Percentiles rank a stretch among this genome's conserved stretches.
Conservation (phyloP, 1,140 invertebrate species). For the Drosophila albomicans region DNA sequence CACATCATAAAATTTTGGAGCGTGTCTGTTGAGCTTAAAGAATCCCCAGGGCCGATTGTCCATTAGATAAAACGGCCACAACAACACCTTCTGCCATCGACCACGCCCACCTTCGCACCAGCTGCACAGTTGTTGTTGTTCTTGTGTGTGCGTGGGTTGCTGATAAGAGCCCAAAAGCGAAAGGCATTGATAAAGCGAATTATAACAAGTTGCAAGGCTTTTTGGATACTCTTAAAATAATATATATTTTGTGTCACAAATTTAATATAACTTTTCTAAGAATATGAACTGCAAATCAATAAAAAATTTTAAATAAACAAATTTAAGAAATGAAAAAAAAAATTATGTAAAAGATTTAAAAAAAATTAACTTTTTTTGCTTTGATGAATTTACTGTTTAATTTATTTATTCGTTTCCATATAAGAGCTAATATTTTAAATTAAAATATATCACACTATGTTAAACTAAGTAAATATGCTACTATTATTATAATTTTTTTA, state of each 20-base stretch:
- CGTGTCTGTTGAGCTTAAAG: constrained; percentile 8
- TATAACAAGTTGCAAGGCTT: neutral
- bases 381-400: too few species aligned
- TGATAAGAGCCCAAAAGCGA: constrained; percentile 6
- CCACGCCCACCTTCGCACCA: constrained; percentile 1
- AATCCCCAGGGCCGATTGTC: neutral
- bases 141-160: neutral
- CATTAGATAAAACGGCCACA: constrained; percentile 34
- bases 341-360: too few species aligned
- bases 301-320: too few species aligned
- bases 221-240: neutral
- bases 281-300: too few species aligned
- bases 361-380: too few species aligned
- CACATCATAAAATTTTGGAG: constrained; percentile 55
- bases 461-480: too few species aligned
- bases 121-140: neutral
- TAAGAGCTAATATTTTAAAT: too few species aligned
- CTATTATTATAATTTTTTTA: neutral
- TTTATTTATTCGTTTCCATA: too few species aligned
- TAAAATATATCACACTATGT: too few species aligned
- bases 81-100: constrained; percentile 15
- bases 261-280: too few species aligned
- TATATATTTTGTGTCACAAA: neutral
- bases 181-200: neutral
- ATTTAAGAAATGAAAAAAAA: too few species aligned